Percentiles rank a stretch among this genome's conserved stretches.
phyloP scores from a whole-genome alignment of 2,888 invertebrate species.

The Polyommatus iphigenia region DNA sequence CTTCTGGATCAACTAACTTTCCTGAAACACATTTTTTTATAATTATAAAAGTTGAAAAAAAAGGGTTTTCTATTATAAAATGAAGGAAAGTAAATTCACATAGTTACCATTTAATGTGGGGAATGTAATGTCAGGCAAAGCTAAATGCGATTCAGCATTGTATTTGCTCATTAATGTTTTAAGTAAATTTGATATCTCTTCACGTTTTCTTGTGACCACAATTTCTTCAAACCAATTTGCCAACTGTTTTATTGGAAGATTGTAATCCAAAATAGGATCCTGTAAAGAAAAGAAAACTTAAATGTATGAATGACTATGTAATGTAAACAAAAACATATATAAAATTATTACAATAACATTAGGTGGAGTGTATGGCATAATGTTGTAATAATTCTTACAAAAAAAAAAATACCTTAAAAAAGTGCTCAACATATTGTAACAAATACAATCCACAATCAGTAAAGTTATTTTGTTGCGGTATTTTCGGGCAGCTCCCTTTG shows the following conservation, averaged over 20 bases:
- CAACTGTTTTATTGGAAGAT: conserved; percentile 90
- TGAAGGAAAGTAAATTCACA: neutral
- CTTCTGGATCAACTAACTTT: conserved; percentile 81
- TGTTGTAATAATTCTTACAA: neutral
- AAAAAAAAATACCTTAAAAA: conserved; percentile 85
- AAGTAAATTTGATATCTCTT: conserved; percentile 90
- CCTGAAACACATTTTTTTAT: conserved; percentile 56
- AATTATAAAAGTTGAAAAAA: neutral
- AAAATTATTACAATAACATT: neutral
- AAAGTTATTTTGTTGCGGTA: conserved; percentile 98
- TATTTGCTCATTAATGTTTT: conserved; percentile 86
- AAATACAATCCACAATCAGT: conserved; percentile 98
- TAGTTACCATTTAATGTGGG: conserved; percentile 86
- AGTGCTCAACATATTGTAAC: conserved; percentile 97
- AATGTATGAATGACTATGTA: neutral
- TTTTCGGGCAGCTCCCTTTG: conserved; percentile 92
- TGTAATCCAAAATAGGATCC: conserved; percentile 91
- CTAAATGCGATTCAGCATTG: conserved; percentile 83
- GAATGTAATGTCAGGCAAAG: conserved; percentile 86
- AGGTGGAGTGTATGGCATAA: too few relatives aligned
- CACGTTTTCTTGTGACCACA: conserved; percentile 90
- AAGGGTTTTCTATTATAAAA: neutral
- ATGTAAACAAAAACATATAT: neutral
- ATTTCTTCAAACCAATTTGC: conserved; percentile 93
- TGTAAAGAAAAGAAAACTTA: conserved; percentile 61